phyloP scores from a whole-genome alignment of 92 coral and sea anemone species.

The Heteractis magnifica region DNA sequence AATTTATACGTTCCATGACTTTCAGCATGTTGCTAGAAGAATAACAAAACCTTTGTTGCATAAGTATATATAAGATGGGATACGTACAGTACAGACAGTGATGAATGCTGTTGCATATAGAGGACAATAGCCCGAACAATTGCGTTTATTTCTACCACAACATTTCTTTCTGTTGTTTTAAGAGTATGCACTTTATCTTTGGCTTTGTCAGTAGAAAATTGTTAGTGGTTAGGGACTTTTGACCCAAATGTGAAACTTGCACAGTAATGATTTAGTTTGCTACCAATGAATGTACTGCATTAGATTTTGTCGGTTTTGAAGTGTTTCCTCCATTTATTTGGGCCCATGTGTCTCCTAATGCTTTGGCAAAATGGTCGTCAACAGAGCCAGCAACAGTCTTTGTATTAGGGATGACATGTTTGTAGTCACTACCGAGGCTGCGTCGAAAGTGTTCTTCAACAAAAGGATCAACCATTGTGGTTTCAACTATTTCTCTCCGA shows the following conservation, averaged over 20 bases:
- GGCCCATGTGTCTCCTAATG: slow-evolving; percentile 89
- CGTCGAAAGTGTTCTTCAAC: slow-evolving; percentile 99
- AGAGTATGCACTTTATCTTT: not conserved
- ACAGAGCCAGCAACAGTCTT: slow-evolving; percentile 88
- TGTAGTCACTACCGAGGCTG: slow-evolving; percentile 92
- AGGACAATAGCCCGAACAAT: not conserved
- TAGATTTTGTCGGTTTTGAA: slow-evolving; percentile 36
- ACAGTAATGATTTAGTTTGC: slow-evolving; percentile 45
- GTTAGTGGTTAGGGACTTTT: not conserved
- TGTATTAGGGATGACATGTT: slow-evolving; percentile 77
- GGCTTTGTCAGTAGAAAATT: not conserved
- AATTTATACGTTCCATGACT: no score
- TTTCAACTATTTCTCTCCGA: slow-evolving; percentile 78
- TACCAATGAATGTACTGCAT: slow-evolving; percentile 67
- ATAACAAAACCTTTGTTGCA: not conserved
- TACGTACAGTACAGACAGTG: not conserved
- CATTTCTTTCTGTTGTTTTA: not conserved
- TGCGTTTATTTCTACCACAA: not conserved
- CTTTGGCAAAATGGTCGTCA: slow-evolving; percentile 98
- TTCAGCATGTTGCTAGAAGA: no score
- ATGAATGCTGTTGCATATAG: not conserved
- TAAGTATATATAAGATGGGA: not conserved
- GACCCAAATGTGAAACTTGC: not conserved
- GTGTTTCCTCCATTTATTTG: slow-evolving; percentile 66
- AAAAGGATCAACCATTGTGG: slow-evolving; percentile 88